Base-by-base conservation (phyloP, 2,797 vertebrate species). In the Monodelphis domestica region DNA sequence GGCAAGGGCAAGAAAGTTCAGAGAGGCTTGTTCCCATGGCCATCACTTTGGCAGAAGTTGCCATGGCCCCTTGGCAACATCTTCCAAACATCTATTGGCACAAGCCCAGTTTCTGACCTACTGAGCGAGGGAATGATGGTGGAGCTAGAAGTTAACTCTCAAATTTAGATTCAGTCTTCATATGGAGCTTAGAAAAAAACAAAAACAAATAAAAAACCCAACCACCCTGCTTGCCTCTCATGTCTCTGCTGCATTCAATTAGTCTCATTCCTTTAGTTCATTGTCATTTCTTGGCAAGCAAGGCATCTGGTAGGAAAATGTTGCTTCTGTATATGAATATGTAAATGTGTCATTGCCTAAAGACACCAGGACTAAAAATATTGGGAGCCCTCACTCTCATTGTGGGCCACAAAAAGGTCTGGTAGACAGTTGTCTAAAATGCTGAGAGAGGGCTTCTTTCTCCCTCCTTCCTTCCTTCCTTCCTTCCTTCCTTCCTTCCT, bases 271-370 rank as follows among this genome's bases (percentile, higher is more conserved):
- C 45, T 84, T 90, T 51, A 88, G 50, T 14, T 93, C 38, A 33
- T 53, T n/a, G n/a, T 33, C 6, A 0, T 50, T 12, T 55, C 24
- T 87, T 50, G 1, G 63, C 50, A 38, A 70, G 45, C 50, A 28
- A 12, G 78, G 29, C 15, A 89, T 30, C 50, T 90, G 91, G 88
- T n/a, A 52, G 70, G 53, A 78, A 96, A n/a, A 53, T 91, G 51
- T 12, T 54, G 28, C 53, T 26, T 93, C 45, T 89, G 38, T 29
- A 2, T 70, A 33, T 28, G 52, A 51, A 21, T 56, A 30, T 92
- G n/a, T 84, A 45, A 91, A 93, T 4, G 17, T 5, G 70, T 88
- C 87, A 7, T 55, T 52, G 7, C 1, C 5, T 1, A 50, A 7
- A 55, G 9, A 4, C 3, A 28, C 91, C 45, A 56, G 51, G 12